Evolutionary conservation across 2,888 invertebrate species (phyloP).

Genomic region (Cabera pusaria): DNA sequence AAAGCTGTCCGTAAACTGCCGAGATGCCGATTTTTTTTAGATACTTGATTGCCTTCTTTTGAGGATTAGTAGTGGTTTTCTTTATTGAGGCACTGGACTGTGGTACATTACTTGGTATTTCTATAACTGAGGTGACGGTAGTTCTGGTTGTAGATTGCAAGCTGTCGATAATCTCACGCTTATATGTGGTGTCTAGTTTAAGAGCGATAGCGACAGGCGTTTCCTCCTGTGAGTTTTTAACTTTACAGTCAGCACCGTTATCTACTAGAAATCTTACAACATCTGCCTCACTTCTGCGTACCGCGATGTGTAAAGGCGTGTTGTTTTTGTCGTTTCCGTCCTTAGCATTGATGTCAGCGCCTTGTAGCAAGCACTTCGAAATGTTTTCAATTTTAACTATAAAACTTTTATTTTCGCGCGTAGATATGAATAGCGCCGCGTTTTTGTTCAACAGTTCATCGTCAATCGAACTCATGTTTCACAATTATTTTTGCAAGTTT

Average conservation of each 20-base stretch:
- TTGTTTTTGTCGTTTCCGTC: slow-evolving; percentile 35
- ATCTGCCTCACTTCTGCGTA: slow-evolving; percentile 26
- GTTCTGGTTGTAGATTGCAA: slow-evolving; percentile 1
- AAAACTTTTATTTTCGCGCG: slow-evolving; percentile 24
- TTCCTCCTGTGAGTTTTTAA: slow-evolving; percentile 27
- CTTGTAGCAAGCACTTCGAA: slow-evolving; percentile 25
- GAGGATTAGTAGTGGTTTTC: too few relatives aligned
- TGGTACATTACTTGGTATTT: neutral
- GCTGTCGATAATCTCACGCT: slow-evolving; percentile 14
- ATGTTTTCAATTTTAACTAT: slow-evolving; percentile 29
- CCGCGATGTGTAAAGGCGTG: slow-evolving; percentile 37
- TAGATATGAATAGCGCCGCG: slow-evolving; percentile 25
- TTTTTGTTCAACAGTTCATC: slow-evolving; percentile 28
- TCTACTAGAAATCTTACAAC: slow-evolving; percentile 30
- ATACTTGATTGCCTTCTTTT: slow-evolving; percentile 9
- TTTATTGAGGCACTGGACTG: slow-evolving; percentile 3
- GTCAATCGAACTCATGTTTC: slow-evolving; percentile 8
- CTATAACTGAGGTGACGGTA: neutral
- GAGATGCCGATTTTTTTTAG: slow-evolving; percentile 28
- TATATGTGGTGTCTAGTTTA: slow-evolving; percentile 8
- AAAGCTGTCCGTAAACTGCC: slow-evolving; percentile 30
- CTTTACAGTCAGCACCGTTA: slow-evolving; percentile 27
- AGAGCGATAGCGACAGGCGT: slow-evolving; percentile 34
- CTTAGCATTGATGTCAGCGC: slow-evolving; percentile 36
- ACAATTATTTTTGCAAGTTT: too few relatives aligned